Conservation (phyloP, 2,113 vertebrate genomes). For the Cercocebus atys region DNA sequence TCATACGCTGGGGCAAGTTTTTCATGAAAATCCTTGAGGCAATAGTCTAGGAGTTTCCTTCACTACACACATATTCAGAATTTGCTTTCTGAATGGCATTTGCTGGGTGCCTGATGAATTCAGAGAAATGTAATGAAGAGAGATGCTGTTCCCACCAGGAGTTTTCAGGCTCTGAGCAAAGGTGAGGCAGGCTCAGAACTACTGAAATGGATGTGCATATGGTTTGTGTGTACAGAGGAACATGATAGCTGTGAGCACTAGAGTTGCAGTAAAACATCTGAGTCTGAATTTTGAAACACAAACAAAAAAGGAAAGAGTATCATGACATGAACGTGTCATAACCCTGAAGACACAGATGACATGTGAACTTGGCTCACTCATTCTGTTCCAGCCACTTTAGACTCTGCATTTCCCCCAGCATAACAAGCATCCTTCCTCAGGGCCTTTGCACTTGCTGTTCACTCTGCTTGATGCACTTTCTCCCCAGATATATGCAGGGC, state of each 20-base stretch:
- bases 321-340: not conserved
- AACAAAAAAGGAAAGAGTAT: not conserved
- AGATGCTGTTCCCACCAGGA: not conserved
- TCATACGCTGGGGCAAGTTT: not conserved
- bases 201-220: not conserved
- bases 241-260: accelerated
- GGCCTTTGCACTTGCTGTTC: not conserved
- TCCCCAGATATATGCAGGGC: not conserved
- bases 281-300: not conserved
- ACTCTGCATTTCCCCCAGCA: not conserved
- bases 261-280: not conserved
- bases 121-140: not conserved
- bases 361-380: not conserved
- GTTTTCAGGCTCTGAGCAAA: not conserved
- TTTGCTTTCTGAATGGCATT: not conserved
- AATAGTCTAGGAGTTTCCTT: not conserved
- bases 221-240: not conserved
- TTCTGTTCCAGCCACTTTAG: not conserved
- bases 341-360: not conserved
- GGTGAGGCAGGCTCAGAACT: not conserved
- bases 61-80: no score
- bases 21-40: not conserved
- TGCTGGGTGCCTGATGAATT: not conserved
- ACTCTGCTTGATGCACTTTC: not conserved
- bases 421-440: not conserved